Conservation (phyloP, 2,888 invertebrate genomes). For the Papilio demoleus region DNA sequence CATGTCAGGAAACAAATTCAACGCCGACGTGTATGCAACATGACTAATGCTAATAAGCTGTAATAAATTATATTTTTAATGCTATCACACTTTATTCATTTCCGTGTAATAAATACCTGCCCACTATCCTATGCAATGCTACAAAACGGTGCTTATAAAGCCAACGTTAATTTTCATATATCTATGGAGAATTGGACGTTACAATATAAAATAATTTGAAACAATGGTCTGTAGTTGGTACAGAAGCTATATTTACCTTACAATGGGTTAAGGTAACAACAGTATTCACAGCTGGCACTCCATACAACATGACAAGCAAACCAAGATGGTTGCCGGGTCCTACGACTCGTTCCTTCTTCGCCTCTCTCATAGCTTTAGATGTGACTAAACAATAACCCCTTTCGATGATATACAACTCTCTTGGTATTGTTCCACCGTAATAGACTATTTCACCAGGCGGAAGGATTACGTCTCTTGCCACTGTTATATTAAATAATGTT, state of each 20-base stretch:
- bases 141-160: background rate
- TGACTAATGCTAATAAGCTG: slow-evolving; percentile 73
- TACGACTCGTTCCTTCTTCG: slow-evolving; percentile 64
- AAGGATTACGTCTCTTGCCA: slow-evolving; percentile 72
- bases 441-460: slow-evolving; percentile 81
- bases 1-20: slow-evolving; percentile 79
- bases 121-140: background rate
- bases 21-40: slow-evolving; percentile 73
- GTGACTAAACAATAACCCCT: slow-evolving; percentile 79
- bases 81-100: background rate
- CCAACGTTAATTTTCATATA: background rate
- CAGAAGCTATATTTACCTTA: slow-evolving; percentile 68
- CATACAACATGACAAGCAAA: slow-evolving; percentile 74
- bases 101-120: background rate
- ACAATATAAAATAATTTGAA: no score
- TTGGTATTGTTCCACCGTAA: slow-evolving; percentile 78
- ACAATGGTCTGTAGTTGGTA: background rate
- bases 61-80: slow-evolving; percentile 44
- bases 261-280: slow-evolving; percentile 81
- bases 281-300: slow-evolving; percentile 75
- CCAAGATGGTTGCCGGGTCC: slow-evolving; percentile 79
- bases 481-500: slow-evolving; percentile 50
- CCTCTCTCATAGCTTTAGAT: slow-evolving; percentile 61
- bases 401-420: slow-evolving; percentile 80
- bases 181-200: background rate